phyloP scores from a whole-genome alignment of 1,140 invertebrate species.

The Drosophila persimilis region DNA sequence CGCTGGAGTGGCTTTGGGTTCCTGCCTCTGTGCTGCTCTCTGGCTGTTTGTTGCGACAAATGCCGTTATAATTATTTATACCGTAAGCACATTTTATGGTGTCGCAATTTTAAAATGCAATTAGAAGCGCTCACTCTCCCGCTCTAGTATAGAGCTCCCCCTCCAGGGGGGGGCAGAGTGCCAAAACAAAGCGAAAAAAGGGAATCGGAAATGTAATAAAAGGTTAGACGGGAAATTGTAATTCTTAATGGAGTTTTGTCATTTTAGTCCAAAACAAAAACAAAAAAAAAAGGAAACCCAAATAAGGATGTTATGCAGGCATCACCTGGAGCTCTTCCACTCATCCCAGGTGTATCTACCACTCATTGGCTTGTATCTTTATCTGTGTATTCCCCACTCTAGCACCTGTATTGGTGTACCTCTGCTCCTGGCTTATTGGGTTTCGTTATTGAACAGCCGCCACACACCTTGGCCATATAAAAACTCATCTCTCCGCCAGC shows the following conservation, averaged over 20 bases:
- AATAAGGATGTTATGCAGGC: slow-evolving; percentile 17
- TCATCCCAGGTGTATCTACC: no score
- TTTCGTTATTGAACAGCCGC: slow-evolving; percentile 60
- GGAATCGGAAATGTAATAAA: slow-evolving; percentile 48
- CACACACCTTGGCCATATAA: slow-evolving; percentile 45
- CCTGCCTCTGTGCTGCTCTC: not conserved
- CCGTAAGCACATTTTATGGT: slow-evolving; percentile 81
- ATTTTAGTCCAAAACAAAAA: slow-evolving; percentile 36
- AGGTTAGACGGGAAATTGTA: slow-evolving; percentile 35
- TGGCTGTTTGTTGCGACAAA: slow-evolving; percentile 75
- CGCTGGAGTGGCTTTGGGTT: slow-evolving; percentile 27
- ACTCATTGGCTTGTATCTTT: not conserved
- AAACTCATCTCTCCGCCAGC: slow-evolving; percentile 26
- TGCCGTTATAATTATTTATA: slow-evolving; percentile 82
- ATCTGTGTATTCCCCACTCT: not conserved
- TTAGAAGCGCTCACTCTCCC: slow-evolving; percentile 58
- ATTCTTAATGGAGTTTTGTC: slow-evolving; percentile 75
- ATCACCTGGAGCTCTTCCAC: slow-evolving; percentile 24
- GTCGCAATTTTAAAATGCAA: slow-evolving; percentile 82
- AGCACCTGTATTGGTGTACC: slow-evolving; percentile 51
- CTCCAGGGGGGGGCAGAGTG: slow-evolving; percentile 1
- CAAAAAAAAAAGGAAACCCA: not conserved
- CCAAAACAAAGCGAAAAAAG: slow-evolving; percentile 45
- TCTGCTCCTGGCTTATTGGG: slow-evolving; percentile 35
- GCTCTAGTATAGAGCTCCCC: no score